Percentiles rank a stretch among this genome's conserved stretches.
Conservation (phyloP, 2,888 invertebrate species). For the Germaria angustata region DNA sequence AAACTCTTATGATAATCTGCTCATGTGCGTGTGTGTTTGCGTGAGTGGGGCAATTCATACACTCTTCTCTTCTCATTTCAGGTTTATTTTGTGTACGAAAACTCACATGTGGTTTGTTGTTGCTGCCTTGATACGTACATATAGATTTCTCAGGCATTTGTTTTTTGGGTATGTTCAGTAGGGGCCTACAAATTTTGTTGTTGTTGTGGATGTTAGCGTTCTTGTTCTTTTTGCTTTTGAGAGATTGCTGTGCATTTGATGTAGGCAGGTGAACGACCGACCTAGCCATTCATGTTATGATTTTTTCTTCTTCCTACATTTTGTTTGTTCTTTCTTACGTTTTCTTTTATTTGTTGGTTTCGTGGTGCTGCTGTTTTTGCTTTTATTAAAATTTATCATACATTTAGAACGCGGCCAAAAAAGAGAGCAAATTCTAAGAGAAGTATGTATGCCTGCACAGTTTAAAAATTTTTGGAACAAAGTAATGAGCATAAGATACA, state of each 20-base stretch:
- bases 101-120: conserved; percentile 47
- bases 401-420: background rate
- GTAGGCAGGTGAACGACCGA: conserved; percentile 79
- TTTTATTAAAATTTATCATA: background rate
- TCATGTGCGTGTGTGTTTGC: background rate
- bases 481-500: background rate
- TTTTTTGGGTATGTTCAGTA: conserved; percentile 62
- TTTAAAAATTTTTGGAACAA: no score
- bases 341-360: conserved; percentile 14
- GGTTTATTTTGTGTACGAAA: conserved; percentile 7
- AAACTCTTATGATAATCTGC: background rate
- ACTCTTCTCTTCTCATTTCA: conserved; percentile 44
- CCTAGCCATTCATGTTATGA: conserved; percentile 77
- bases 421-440: conserved; percentile 46
- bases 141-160: conserved; percentile 40
- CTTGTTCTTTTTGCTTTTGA: conserved; percentile 32
- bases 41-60: background rate
- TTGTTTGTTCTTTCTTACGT: conserved; percentile 39
- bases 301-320: conserved; percentile 60
- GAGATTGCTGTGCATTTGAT: conserved; percentile 56
- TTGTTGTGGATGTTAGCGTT: background rate
- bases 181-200: conserved; percentile 35
- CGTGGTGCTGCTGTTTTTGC: background rate
- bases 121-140: conserved; percentile 23
- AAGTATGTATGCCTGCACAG: no score